These are phyloP conservation scores for Himalopsyche phryganea DNA, from an alignment of 1,140 invertebrate species.

Conservation along the genomic window DNA sequence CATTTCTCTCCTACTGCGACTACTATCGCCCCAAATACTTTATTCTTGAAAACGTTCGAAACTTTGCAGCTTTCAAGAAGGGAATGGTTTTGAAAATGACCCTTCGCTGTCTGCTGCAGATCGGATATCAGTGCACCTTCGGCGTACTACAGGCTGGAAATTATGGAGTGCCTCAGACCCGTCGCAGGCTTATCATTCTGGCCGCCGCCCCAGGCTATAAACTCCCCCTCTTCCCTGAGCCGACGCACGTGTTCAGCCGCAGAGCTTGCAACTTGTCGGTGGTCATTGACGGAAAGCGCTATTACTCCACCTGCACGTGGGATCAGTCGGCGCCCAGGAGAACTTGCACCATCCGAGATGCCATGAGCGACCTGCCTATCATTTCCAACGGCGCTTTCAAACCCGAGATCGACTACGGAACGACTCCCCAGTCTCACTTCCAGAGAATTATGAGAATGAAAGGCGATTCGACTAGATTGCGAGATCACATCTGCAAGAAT, in stretches of 20 bases:
- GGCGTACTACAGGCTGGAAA: constrained; percentile 83
- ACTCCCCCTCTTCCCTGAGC: constrained; percentile 79
- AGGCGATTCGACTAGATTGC: constrained; percentile 56
- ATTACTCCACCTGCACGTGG: constrained; percentile 42
- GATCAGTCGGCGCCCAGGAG: constrained; percentile 66
- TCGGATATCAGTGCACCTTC: constrained; percentile 89
- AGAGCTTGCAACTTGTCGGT: constrained; percentile 69
- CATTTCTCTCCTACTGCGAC: constrained; percentile 82
- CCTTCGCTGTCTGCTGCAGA: constrained; percentile 69
- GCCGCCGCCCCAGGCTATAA: constrained; percentile 78
- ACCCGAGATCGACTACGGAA: constrained; percentile 71
- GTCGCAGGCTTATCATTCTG: constrained; percentile 74
- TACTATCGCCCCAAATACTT: constrained; percentile 84
- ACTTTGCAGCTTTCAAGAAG: constrained; percentile 78
- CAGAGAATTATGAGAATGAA: constrained; percentile 69
- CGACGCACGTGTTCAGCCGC: constrained; percentile 74
- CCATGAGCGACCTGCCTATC: constrained; percentile 78
- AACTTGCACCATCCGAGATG: constrained; percentile 74
- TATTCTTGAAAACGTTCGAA: constrained; percentile 83
- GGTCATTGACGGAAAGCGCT: constrained; percentile 68
- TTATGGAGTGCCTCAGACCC: constrained; percentile 82
- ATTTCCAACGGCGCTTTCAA: constrained; percentile 70
- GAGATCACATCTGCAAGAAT: constrained; percentile 84
- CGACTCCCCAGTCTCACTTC: constrained; percentile 71
- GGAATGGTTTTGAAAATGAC: constrained; percentile 81